Evolutionary conservation across 2,888 invertebrate species (phyloP).

Genomic region (Glyphotaelius pellucidus): DNA sequence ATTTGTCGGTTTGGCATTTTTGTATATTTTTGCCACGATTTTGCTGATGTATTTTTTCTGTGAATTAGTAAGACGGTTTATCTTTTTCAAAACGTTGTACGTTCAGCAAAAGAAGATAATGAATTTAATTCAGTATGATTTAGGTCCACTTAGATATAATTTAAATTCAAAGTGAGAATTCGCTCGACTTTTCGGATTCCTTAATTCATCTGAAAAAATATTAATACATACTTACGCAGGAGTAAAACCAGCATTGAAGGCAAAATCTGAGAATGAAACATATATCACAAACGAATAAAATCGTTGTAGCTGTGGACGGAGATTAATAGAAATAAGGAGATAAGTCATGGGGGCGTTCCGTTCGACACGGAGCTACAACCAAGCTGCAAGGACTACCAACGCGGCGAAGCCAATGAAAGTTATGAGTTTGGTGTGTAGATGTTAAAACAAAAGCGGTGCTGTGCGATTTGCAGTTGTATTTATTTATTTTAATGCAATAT

Average conservation of each 20-base stretch:
- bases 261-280: not conserved
- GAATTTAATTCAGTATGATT: not conserved
- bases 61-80: not conserved
- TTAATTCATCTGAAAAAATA: not conserved
- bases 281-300: too few species aligned
- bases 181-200: not conserved
- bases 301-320: too few species aligned
- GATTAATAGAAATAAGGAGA: too few species aligned
- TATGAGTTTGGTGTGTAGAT: too few species aligned
- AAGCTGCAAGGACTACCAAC: too few species aligned
- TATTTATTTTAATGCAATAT: too few species aligned
- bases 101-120: not conserved
- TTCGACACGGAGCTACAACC: too few species aligned
- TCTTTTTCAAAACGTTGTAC: not conserved
- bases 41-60: not conserved
- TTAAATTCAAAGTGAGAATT: not conserved
- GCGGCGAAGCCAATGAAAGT: too few species aligned
- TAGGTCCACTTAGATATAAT: not conserved
- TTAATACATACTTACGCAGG: not conserved
- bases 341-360: too few species aligned
- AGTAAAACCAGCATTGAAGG: not conserved
- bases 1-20: not conserved
- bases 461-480: too few species aligned
- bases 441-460: too few species aligned
- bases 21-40: not conserved